Evolutionary conservation across 2,888 invertebrate species (phyloP), one percentile per base, ranked within the genome.

Genomic region (Theretra japonica): DNA sequence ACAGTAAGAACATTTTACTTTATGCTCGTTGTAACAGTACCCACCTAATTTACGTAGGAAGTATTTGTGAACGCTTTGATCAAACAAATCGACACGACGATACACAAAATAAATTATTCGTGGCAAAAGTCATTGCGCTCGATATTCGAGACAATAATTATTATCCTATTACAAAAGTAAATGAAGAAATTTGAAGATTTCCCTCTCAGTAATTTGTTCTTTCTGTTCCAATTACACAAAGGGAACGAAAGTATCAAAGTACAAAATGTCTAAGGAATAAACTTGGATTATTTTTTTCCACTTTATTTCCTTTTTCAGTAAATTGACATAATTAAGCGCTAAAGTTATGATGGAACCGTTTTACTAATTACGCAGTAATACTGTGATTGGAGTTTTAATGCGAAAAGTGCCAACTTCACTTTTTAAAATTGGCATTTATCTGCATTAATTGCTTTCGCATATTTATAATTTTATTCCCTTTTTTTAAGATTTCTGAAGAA

Each of bases 81-180:
- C 56, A 50, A 56, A 70, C 21, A 41, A 58, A 70, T 70, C 25
- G 58, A 57, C 33, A 41, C 41, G 15, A 15, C 33, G 23, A 70
- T 70, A 21, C 15, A 33, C 58, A 70, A 58, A 41, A 70, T 41
- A 57, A 58, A 70, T 58, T 70, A 33, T 70, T 33, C 69, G 17
- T 58, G 57, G 41, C 59, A 59, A 70, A 53, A 70, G 19, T 48
- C 70, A 60, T 48, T 48, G 48, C 62, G 30, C 56, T 56, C 62
- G 48, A 56, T 70, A 68, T 41, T 28, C 50, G 57, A 84, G 82
- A 83, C 82, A 88, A 87, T 87, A 85, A 86, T 86, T 85, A 85
- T 87, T 84, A 87, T 86, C 83, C 85, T 82, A 84, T 87, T 86
- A 86, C 86, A 83, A 84, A 85, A 86, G 82, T 84, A 83, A 88